Conservation (phyloP, 2,888 invertebrate genomes). For the Parascotia fuliginaria region DNA sequence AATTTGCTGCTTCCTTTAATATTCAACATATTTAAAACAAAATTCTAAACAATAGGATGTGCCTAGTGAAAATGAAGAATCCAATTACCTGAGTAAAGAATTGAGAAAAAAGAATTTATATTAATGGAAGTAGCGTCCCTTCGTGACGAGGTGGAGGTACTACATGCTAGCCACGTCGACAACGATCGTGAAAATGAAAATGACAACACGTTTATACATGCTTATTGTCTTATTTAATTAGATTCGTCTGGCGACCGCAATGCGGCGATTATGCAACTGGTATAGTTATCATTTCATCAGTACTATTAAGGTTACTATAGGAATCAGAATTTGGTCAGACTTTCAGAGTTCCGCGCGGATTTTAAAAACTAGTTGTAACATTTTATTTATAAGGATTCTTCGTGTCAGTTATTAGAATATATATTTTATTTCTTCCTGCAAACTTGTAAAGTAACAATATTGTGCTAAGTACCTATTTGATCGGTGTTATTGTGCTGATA, state of each 20-base stretch:
- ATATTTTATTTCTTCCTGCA: too few species aligned
- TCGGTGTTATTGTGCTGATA: too few species aligned
- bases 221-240: slow-evolving; percentile 5
- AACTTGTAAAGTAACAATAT: too few species aligned
- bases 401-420: too few species aligned
- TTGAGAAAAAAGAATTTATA: slow-evolving; percentile 1
- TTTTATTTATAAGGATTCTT: too few species aligned
- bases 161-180: slow-evolving; percentile 5
- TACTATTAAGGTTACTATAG: too few species aligned
- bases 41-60: not conserved
- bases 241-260: slow-evolving; percentile 12
- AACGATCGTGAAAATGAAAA: not conserved
- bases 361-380: too few species aligned
- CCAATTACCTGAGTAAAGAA: slow-evolving; percentile 6
- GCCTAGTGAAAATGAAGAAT: not conserved
- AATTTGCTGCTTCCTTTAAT: not conserved
- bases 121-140: not conserved
- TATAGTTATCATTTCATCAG: slow-evolving; percentile 11
- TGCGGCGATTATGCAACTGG: slow-evolving; percentile 35
- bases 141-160: not conserved
- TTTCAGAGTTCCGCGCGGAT: too few species aligned
- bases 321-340: too few species aligned
- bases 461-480: too few species aligned
- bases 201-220: not conserved
- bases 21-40: not conserved